Evolutionary conservation across 2,113 vertebrate species (phyloP).

Genomic region (Sinocyclocheilus anshuiensis): DNA sequence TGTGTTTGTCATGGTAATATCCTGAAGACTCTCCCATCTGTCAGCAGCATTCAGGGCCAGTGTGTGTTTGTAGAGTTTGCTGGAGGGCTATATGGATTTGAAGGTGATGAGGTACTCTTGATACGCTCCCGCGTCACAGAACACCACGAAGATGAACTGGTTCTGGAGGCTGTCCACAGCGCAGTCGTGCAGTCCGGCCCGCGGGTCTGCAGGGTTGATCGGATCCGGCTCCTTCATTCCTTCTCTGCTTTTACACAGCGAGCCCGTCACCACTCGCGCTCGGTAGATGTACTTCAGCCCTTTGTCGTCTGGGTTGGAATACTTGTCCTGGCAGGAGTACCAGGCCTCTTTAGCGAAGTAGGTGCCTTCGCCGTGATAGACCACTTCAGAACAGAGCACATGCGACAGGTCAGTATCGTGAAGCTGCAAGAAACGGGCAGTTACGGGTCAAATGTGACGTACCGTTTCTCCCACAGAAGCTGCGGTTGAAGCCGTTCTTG

Average conservation of each 20-base stretch:
- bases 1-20: background rate
- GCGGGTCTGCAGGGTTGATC: slow-evolving; percentile 48
- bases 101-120: slow-evolving; percentile 67
- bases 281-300: slow-evolving; percentile 63
- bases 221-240: slow-evolving; percentile 62
- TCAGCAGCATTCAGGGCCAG: background rate
- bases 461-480: slow-evolving; percentile 71
- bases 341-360: slow-evolving; percentile 65
- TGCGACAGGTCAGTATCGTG: background rate
- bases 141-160: slow-evolving; percentile 64
- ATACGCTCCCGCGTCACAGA: slow-evolving; percentile 65
- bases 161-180: slow-evolving; percentile 57
- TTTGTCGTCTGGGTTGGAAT: slow-evolving; percentile 56
- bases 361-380: slow-evolving; percentile 58
- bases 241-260: slow-evolving; percentile 34
- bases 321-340: slow-evolving; percentile 62
- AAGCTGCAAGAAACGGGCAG: background rate
- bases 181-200: slow-evolving; percentile 61
- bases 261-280: slow-evolving; percentile 64
- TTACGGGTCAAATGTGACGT: background rate
- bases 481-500: slow-evolving; percentile 65
- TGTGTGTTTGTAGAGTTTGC: background rate
- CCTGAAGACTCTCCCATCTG: background rate
- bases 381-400: slow-evolving; percentile 48
- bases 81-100: slow-evolving; percentile 30